A percentile compares a stretch with the other conserved stretches of the same genome.
Evolutionary conservation across 2,888 invertebrate species (phyloP).

Genomic region (Chaetoderma sp.): DNA sequence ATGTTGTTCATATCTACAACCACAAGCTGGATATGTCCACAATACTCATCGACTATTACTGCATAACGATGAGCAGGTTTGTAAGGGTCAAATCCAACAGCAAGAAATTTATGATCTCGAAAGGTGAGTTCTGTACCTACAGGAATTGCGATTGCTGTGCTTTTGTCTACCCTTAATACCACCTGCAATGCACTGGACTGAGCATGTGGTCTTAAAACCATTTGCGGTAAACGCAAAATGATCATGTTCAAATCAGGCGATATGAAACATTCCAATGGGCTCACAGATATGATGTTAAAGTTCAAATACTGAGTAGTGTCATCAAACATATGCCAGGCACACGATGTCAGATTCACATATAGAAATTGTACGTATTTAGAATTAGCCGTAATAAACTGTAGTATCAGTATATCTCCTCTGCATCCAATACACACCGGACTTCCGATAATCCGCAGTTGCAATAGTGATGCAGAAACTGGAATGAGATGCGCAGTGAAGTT

Average conservation of each 20-base stretch:
- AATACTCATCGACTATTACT: constrained; percentile 26
- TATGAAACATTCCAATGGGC: constrained; percentile 29
- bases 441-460: constrained; percentile 18
- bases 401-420: constrained; percentile 9
- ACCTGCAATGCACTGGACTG: no score
- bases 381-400: constrained; percentile 22
- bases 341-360: constrained; percentile 9
- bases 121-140: no score
- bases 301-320: constrained; percentile 32
- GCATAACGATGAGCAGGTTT: constrained; percentile 14
- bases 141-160: no score
- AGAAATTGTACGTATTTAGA: constrained; percentile 30
- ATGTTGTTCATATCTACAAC: background rate
- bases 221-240: constrained; percentile 30
- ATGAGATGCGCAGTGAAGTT: background rate
- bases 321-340: constrained; percentile 15
- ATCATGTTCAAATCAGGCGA: constrained; percentile 24
- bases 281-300: constrained; percentile 16
- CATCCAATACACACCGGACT: constrained; percentile 31
- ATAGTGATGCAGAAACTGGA: background rate
- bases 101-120: constrained; percentile 30
- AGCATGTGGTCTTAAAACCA: constrained; percentile 15
- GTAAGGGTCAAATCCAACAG: constrained; percentile 28
- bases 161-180: constrained; percentile 14
- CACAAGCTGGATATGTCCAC: constrained; percentile 24